phyloP scores from a whole-genome alignment of 2,888 invertebrate species.

The Metalampra italica region DNA sequence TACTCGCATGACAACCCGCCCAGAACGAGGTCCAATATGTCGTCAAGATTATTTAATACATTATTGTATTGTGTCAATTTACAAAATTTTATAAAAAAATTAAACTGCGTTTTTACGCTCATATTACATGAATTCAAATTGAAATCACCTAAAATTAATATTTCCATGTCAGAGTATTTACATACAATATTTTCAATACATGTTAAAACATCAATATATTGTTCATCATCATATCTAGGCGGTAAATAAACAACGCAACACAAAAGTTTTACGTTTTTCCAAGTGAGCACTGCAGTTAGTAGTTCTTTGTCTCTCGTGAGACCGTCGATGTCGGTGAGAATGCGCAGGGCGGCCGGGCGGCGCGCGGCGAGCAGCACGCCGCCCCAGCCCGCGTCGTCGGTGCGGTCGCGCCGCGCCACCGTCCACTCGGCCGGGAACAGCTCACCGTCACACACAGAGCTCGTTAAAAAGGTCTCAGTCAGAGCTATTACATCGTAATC shows the following conservation, averaged over 20 bases:
- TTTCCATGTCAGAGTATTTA: neutral
- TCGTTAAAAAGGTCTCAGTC: slow-evolving; percentile 8
- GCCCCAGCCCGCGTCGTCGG: slow-evolving; percentile 7
- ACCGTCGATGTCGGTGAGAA: neutral
- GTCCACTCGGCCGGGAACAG: slow-evolving; percentile 9
- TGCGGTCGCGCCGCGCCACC: neutral
- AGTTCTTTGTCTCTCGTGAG: slow-evolving; percentile 4
- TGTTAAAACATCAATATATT: slow-evolving; percentile 1
- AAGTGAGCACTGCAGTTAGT: neutral
- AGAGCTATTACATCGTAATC: slow-evolving; percentile 3
- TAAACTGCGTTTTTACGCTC: neutral
- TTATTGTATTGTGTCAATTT: neutral
- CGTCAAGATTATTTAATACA: neutral
- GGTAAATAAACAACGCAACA: slow-evolving; percentile 3
- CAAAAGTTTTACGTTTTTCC: slow-evolving; percentile 2
- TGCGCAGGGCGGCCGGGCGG: neutral
- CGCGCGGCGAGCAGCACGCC: slow-evolving; percentile 6
- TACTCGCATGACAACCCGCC: neutral
- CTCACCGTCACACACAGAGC: slow-evolving; percentile 5
- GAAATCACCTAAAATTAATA: neutral
- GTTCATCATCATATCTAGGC: slow-evolving; percentile 2
- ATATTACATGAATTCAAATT: neutral
- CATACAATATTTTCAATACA: slow-evolving; percentile 4
- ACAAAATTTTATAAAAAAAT: neutral
- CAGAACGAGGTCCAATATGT: slow-evolving; percentile 1